A percentile compares a stretch with the other conserved stretches of the same genome.
These are phyloP conservation scores for Salvelinus namaycush DNA, from an alignment of 2,113 vertebrate species.

Conservation along the genomic window DNA sequence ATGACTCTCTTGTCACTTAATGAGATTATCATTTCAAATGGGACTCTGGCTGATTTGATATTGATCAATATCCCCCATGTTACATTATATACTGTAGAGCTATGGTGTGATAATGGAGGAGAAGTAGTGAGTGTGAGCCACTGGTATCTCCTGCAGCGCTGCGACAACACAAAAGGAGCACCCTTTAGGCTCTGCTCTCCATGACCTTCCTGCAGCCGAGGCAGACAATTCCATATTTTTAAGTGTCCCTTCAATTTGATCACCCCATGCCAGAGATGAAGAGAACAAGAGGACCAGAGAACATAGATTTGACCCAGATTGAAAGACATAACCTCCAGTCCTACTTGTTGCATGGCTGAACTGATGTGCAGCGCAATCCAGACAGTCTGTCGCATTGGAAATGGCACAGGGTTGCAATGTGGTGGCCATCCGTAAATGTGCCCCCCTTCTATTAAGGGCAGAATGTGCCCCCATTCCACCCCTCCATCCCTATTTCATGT, in stretches of 20 bases:
- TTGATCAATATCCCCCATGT: slow-evolving; percentile 39
- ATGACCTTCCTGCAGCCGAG: not conserved
- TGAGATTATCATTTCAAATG: slow-evolving; percentile 36
- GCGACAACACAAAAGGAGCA: not conserved
- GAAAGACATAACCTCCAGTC: not conserved
- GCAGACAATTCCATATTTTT: not conserved
- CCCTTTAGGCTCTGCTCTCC: not conserved
- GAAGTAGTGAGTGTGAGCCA: no score
- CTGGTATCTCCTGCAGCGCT: not conserved
- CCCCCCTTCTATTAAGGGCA: no score
- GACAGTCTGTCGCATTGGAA: not conserved
- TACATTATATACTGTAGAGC: not conserved
- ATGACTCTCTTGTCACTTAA: slow-evolving; percentile 31
- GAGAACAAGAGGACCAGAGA: not conserved
- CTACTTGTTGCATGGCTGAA: not conserved
- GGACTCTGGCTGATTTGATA: slow-evolving; percentile 33
- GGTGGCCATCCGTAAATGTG: not conserved
- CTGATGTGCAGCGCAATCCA: not conserved
- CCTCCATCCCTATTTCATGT: no score
- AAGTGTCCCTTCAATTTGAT: not conserved
- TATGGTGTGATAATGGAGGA: no score
- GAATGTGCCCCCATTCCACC: no score
- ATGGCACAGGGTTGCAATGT: not conserved
- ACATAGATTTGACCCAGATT: slow-evolving; percentile 1
- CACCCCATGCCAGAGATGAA: not conserved